Percentiles rank a stretch among this genome's conserved stretches.
These are phyloP conservation scores for Antheraea assamensis DNA, from an alignment of 2,888 invertebrate genomes.

Conservation along the genomic window DNA sequence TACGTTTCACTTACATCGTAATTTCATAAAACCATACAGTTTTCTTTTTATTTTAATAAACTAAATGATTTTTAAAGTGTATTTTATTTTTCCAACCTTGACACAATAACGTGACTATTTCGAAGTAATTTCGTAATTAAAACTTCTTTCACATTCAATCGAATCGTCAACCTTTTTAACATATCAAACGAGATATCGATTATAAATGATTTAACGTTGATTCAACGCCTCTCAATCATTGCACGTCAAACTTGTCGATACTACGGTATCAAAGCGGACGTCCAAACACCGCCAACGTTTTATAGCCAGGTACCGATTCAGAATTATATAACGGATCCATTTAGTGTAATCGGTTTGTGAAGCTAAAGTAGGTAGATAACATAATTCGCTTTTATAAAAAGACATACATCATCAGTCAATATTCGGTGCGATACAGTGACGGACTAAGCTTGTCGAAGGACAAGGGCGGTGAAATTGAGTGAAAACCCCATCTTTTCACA, in stretches of 20 bases:
- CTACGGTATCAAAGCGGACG: conserved; percentile 12
- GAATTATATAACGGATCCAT: not conserved
- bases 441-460: too few relatives aligned
- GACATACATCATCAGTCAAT: too few relatives aligned
- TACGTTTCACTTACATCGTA: too few relatives aligned
- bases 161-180: conserved; percentile 18
- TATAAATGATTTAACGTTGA: conserved; percentile 31
- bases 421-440: too few relatives aligned
- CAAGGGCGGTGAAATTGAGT: too few relatives aligned
- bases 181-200: conserved; percentile 21
- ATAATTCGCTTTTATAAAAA: not conserved
- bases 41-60: too few relatives aligned
- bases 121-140: conserved; percentile 3
- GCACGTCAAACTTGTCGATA: conserved; percentile 30
- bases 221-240: conserved; percentile 34
- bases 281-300: conserved; percentile 4
- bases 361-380: not conserved
- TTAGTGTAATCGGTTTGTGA: not conserved
- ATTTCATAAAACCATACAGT: too few relatives aligned
- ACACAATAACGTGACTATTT: not conserved
- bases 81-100: not conserved
- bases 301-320: not conserved
- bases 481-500: too few relatives aligned
- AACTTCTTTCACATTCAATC: conserved; percentile 8
- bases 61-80: not conserved